These are phyloP conservation scores for Drosophila mayri DNA, from an alignment of 1,140 invertebrate species.

Conservation along the genomic window DNA sequence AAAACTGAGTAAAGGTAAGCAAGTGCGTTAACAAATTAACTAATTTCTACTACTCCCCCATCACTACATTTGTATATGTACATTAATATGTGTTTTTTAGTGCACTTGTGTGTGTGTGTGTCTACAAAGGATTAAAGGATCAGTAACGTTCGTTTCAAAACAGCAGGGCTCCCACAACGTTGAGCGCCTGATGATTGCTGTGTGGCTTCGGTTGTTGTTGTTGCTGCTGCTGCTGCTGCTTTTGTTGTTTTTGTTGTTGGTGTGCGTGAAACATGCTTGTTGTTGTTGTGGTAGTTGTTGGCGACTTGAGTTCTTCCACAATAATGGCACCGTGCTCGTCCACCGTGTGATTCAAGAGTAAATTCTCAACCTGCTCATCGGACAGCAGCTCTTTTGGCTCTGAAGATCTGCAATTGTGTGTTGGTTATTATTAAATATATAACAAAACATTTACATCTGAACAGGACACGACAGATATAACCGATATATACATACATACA, in stretches of 20 bases:
- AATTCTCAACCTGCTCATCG: constrained; percentile 84
- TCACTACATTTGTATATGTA: constrained; percentile 16
- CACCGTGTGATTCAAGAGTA: constrained; percentile 79
- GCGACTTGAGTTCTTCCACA: constrained; percentile 80
- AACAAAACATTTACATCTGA: constrained; percentile 2
- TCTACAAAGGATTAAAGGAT: constrained; percentile 2
- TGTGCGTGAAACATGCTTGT: constrained; percentile 62
- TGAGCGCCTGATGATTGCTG: constrained; percentile 62
- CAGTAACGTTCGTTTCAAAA: constrained; percentile 44
- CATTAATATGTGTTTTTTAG: background rate
- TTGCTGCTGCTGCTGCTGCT: constrained; percentile 48
- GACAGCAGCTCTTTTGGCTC: constrained; percentile 84
- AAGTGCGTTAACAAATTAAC: constrained; percentile 2
- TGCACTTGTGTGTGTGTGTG: constrained; percentile 5
- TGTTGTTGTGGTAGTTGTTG: constrained; percentile 57
- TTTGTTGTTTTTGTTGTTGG: constrained; percentile 52
- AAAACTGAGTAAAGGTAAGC: background rate
- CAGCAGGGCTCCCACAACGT: constrained; percentile 60
- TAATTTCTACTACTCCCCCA: constrained; percentile 3
- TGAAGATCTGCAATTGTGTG: constrained; percentile 78
- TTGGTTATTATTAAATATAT: constrained; percentile 29
- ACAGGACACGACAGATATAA: constrained; percentile 8
- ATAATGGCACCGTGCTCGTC: constrained; percentile 80
- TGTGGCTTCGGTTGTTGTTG: constrained; percentile 15
- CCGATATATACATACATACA: background rate